Evolutionary conservation across 2,888 invertebrate species (phyloP), one percentile per base, ranked within the genome.

Genomic region (Conchocele bisecta): DNA sequence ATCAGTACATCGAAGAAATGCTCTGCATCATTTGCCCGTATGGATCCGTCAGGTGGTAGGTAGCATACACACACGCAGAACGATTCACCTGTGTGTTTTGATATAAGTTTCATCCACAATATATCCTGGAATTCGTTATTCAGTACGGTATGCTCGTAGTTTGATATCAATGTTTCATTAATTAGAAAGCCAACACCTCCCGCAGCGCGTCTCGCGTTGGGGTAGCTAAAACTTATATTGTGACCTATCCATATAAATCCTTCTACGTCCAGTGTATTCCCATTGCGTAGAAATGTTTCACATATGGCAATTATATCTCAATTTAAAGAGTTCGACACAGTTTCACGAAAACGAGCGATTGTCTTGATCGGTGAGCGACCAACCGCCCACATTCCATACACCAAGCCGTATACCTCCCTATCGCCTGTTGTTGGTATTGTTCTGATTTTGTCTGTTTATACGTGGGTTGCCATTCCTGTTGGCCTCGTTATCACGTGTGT

Each of bases 321-420:
- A 15, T 31, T 17, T 31, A 33, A 17, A 15, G 17, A 4, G 5
- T n/a, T 51, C 7, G 22, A 15, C 15, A 24, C 9, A 4, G 33
- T 33, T 11, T 2, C 20, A 3, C n/a, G 31, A 31, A 51, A 51
- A 15, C 35, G 31, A 51, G n/a, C 31, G 11, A 15, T 15, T 20
- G 31, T 48, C 48, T 3, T 29, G 31, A n/a, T 51, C 22, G 3
- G 35, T 31, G 15, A 33, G 51, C 33, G 51, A 51, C 51, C 51
- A 51, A 33, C 51, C 51, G n/a, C 51, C 33, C 5, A 51, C 51
- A 22, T 51, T 51, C 51, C 51, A 51, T n/a, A 51, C 15, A n/a
- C 51, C 33, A 22, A 51, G 33, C 51, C 17, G 31, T 51, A 51
- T 51, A 51, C 51, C 33, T 35, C 51, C 33, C 35, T 51, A 51